Evolutionary conservation across 2,888 invertebrate species (phyloP), one percentile per base, ranked within the genome.

Genomic region (Bimastos eiseni): DNA sequence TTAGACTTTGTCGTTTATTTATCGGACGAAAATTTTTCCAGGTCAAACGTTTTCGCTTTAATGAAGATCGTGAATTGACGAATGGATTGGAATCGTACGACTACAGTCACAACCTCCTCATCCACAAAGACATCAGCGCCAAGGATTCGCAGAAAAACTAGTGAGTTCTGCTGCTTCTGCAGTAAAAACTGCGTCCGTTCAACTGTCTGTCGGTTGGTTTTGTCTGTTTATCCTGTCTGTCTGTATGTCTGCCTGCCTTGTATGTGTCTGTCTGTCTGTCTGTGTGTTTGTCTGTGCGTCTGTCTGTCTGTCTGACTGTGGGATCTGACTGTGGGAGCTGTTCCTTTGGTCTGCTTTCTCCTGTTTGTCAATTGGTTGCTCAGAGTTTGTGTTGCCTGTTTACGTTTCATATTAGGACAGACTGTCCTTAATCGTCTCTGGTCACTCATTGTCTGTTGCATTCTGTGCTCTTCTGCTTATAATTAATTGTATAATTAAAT

Each of bases 1-100:
- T n/a, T n/a, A 24, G 15, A 13, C 17, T n/a, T 17, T 17, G 4
- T 3, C 8, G 70, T 0, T 17, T 30, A 8, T 70, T 2, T 11
- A n/a, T 6, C 8, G 5, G 17, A n/a, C 5, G 70, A n/a, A n/a
- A 70, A n/a, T 70, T 70, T 70, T 86, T 86, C 21, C 37, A 86
- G 86, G 86, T 86, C 36, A 86, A 86, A 37, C 34, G 86, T 36
- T 86, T 86, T 86, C 86, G 86, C 24, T 86, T 30, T 24, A 86
- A 37, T 37, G 86, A 86, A 86, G 86, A 34, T 37, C 30, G 36
- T 24, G 86, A 86, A 24, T 6, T 8, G 11, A 34, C 86, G 37
- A 37, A 86, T 21, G 37, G 86, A 86, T 37, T 86, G 17, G n/a
- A 86, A 36, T 86, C 86, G 19, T 86, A 34, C 36, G 36, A 24